phyloP scores from a whole-genome alignment of 2,113 vertebrate species.

The Muntiacus muntjak region DNA sequence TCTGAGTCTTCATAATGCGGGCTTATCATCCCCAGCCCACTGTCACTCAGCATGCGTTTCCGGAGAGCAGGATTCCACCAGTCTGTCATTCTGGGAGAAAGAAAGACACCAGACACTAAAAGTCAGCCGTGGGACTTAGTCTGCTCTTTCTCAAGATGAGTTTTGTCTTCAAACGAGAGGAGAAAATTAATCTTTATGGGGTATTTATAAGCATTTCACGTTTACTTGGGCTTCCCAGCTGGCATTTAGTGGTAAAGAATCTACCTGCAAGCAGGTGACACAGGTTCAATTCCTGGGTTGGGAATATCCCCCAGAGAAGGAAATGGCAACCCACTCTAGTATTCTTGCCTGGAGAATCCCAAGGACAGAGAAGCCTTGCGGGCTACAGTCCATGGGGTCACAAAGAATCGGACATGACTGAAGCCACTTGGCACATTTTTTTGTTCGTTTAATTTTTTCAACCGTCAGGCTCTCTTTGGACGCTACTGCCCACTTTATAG shows the following conservation, averaged over 20 bases:
- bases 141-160: not conserved
- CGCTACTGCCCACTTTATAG: not conserved
- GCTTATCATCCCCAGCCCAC: constrained; percentile 76
- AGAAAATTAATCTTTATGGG: not conserved
- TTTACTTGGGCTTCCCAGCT: not conserved
- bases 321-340: not conserved
- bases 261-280: not conserved
- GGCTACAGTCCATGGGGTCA: not conserved
- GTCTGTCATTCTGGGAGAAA: constrained; percentile 75
- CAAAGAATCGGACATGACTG: fast-evolving
- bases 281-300: not conserved
- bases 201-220: not conserved
- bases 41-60: constrained; percentile 82
- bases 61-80: constrained; percentile 81
- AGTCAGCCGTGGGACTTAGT: not conserved
- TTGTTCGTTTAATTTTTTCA: not conserved
- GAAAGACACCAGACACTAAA: constrained; percentile 1
- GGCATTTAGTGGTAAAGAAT: no score
- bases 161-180: not conserved
- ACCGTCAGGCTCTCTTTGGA: not conserved
- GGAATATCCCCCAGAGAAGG: not conserved
- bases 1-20: constrained; percentile 80
- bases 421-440: not conserved
- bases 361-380: not conserved
- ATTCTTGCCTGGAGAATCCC: not conserved